Evolutionary conservation across 92 coral and sea anemone genomes (phyloP).

Genomic region (Porites divaricata): DNA sequence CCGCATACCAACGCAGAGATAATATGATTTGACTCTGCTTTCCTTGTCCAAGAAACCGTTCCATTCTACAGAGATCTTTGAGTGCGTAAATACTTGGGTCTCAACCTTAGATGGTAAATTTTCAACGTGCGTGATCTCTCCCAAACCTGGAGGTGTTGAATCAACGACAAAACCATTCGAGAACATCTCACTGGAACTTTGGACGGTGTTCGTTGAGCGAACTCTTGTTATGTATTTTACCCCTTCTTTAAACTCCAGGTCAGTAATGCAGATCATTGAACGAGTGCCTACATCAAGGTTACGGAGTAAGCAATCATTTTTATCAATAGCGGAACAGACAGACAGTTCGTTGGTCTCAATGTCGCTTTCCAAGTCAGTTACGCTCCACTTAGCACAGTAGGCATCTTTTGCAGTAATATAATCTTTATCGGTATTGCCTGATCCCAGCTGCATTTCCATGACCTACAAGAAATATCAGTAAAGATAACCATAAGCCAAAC

Average conservation of each 20-base stretch:
- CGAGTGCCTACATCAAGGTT: slow-evolving; percentile 65
- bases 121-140: slow-evolving; percentile 67
- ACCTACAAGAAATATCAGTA: slow-evolving; percentile 50
- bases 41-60: slow-evolving; percentile 90
- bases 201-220: slow-evolving; percentile 82
- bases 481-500: too few relatives aligned
- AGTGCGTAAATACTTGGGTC: slow-evolving; percentile 60
- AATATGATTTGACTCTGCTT: slow-evolving; percentile 64
- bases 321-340: slow-evolving; percentile 69
- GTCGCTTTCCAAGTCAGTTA: slow-evolving; percentile 74
- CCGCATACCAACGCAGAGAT: slow-evolving; percentile 80
- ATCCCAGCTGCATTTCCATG: slow-evolving; percentile 68
- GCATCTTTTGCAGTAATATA: slow-evolving; percentile 76
- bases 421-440: slow-evolving; percentile 48
- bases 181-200: slow-evolving; percentile 52
- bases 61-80: slow-evolving; percentile 77
- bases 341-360: slow-evolving; percentile 70
- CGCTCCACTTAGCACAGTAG: slow-evolving; percentile 84
- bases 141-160: slow-evolving; percentile 78
- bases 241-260: slow-evolving; percentile 77
- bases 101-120: slow-evolving; percentile 49
- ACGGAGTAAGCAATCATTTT: slow-evolving; percentile 61
- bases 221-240: slow-evolving; percentile 74
- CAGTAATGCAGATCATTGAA: slow-evolving; percentile 76
- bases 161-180: slow-evolving; percentile 87